Conservation (phyloP, 1,140 invertebrate species). For the Batillaria attramentaria region DNA sequence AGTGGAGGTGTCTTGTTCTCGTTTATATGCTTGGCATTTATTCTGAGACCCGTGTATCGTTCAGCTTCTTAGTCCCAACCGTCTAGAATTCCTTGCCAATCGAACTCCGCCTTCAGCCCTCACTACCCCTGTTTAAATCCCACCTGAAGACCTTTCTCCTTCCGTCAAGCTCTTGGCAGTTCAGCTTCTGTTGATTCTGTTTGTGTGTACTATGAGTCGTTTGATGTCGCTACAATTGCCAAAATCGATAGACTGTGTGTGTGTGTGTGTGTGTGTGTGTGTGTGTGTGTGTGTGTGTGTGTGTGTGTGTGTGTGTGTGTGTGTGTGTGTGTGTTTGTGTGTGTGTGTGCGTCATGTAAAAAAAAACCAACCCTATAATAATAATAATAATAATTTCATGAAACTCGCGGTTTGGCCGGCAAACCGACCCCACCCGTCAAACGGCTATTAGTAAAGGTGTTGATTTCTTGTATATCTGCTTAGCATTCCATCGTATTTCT, state of each 20-base stretch:
- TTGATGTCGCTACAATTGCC: background rate
- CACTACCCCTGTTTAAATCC: background rate
- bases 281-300: conserved; percentile 8
- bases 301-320: conserved; percentile 22
- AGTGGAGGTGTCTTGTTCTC: too few species aligned
- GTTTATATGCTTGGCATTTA: too few species aligned
- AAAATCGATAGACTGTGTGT: background rate
- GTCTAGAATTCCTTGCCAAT: background rate
- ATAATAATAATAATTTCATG: background rate
- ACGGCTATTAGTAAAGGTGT: too few species aligned
- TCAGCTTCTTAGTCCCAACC: background rate
- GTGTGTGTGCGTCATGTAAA: conserved; percentile 5
- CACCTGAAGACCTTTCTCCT: too few species aligned
- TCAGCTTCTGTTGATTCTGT: background rate
- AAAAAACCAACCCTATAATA: background rate
- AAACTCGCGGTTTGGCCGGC: too few species aligned
- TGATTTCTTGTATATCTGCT: too few species aligned
- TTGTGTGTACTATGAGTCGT: background rate
- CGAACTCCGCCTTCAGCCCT: background rate
- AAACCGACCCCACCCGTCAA: too few species aligned
- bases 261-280: conserved; percentile 17
- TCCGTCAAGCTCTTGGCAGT: background rate
- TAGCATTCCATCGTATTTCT: too few species aligned
- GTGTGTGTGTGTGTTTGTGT: conserved; percentile 21
- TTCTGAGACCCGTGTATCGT: too few species aligned